Evolutionary conservation across 2,797 vertebrate genomes (phyloP), one percentile per base, ranked within the genome.

Genomic region (Ptychadena robeensis): DNA sequence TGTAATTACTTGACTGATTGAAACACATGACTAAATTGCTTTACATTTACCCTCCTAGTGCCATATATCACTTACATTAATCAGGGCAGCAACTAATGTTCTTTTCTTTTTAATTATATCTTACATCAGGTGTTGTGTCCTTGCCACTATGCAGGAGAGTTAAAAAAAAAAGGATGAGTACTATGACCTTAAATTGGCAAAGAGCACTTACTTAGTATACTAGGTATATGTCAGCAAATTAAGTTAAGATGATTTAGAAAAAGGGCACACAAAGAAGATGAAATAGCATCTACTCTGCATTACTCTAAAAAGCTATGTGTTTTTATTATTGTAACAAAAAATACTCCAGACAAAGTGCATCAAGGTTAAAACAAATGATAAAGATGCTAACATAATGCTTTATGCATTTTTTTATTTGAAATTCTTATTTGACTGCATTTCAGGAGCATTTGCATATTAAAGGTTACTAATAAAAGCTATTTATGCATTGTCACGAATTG

Each of bases 61-160:
- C 71, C 71, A 85, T 84, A 84, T 80, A 59, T 84, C 82, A 84
- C 76, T 80, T 80, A 85, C 30, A 85, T 80, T 85, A 85, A 85
- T 85, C 82, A 85, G 77, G 44, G 37, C 35, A 80, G 35, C 77
- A 71, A 71, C 82, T 80, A 84, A 80, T 84, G 76, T 74, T 70
- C 77, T 69, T 80, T 73, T 68, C 71, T 75, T 34, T 27, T 75
- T 85, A 75, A 85, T 85, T 65, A 85, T 85, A 38, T 69, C 28
- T 80, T 80, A 75, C 73, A 69, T 73, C 59, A 85, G 63, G 65
- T 74, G 77, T 80, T 48, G 35, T 80, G 77, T 73, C 77, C 82
- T 85, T 85, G 77, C 77, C 30, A 64, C 65, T 69, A 75, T 64
- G 25, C 28, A 53, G 70, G 74, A 61, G 63, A 68, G 48, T 65